Evolutionary conservation across 2,113 vertebrate species (phyloP).

Genomic region (Malaclemys terrapin): DNA sequence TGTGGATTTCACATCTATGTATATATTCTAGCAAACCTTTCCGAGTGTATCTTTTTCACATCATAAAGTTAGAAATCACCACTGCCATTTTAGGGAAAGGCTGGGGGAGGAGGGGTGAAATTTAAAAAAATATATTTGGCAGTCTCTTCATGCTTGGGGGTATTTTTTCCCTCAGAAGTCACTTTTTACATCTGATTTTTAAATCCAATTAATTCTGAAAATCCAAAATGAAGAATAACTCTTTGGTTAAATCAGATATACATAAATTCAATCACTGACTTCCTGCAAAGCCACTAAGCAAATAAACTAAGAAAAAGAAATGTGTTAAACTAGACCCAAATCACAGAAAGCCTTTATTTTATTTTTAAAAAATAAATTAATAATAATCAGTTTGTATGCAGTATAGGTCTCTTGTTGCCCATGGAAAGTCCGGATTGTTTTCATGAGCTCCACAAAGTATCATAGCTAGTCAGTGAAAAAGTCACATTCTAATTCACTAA

Average conservation of each 20-base stretch:
- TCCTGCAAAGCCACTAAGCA: constrained; percentile 22
- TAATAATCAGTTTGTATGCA: constrained; percentile 29
- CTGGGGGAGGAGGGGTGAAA: too few relatives aligned
- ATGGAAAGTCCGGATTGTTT: neutral
- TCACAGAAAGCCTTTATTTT: constrained; percentile 29
- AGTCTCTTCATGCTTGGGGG: constrained; percentile 52
- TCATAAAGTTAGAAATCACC: constrained; percentile 44
- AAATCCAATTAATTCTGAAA: constrained; percentile 72
- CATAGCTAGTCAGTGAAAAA: neutral
- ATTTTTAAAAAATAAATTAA: constrained; percentile 10
- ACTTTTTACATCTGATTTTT: constrained; percentile 65
- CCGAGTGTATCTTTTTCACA: constrained; percentile 3
- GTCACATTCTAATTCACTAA: neutral
- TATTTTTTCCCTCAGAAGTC: constrained; percentile 64
- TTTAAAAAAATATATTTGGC: constrained; percentile 29
- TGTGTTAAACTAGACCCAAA: constrained; percentile 53
- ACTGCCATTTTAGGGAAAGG: constrained; percentile 32
- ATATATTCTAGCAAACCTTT: neutral
- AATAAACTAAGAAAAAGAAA: constrained; percentile 59
- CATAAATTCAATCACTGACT: constrained; percentile 56
- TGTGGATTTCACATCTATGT: constrained; percentile 30
- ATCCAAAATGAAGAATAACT: constrained; percentile 64
- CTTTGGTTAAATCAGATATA: constrained; percentile 67
- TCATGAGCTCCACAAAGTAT: neutral
- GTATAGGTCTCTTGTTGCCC: neutral